These are phyloP conservation scores for Calameuta filiformis DNA, from an alignment of 2,888 invertebrate genomes.

Conservation along the genomic window DNA sequence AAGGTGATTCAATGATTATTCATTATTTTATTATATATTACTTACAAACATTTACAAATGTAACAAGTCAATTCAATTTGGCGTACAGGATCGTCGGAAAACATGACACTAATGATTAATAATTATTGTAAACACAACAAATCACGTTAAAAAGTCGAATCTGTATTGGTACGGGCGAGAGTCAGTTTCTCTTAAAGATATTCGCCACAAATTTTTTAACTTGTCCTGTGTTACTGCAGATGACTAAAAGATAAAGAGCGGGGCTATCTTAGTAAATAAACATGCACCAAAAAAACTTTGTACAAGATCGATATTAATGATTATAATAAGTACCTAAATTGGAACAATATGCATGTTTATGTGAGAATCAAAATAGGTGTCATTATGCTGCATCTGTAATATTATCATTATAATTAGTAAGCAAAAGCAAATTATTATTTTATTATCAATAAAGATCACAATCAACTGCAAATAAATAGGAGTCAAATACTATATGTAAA, in stretches of 20 bases:
- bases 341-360: slow-evolving; percentile 11
- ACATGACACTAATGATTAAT: slow-evolving; percentile 46
- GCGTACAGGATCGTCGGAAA: slow-evolving; percentile 57
- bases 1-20: slow-evolving; percentile 40
- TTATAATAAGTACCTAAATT: slow-evolving; percentile 24
- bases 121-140: slow-evolving; percentile 21
- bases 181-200: slow-evolving; percentile 16
- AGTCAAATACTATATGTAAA: not conserved
- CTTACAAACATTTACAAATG: slow-evolving; percentile 64
- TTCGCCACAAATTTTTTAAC: not conserved
- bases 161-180: not conserved
- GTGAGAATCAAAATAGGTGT: slow-evolving; percentile 2
- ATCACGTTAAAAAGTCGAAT: slow-evolving; percentile 5
- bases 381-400: slow-evolving; percentile 6
- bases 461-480: slow-evolving; percentile 10
- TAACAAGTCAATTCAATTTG: slow-evolving; percentile 63
- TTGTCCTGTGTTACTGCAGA: not conserved
- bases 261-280: slow-evolving; percentile 12
- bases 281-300: slow-evolving; percentile 32
- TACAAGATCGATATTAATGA: slow-evolving; percentile 29
- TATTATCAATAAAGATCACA: not conserved
- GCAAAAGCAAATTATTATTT: slow-evolving; percentile 6
- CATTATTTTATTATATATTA: slow-evolving; percentile 61
- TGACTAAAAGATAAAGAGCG: not conserved
- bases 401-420: slow-evolving; percentile 10